A percentile compares a stretch with the other conserved stretches of the same genome.
phyloP scores from a whole-genome alignment of 2,797 vertebrate genomes.

The Florisuga fusca region DNA sequence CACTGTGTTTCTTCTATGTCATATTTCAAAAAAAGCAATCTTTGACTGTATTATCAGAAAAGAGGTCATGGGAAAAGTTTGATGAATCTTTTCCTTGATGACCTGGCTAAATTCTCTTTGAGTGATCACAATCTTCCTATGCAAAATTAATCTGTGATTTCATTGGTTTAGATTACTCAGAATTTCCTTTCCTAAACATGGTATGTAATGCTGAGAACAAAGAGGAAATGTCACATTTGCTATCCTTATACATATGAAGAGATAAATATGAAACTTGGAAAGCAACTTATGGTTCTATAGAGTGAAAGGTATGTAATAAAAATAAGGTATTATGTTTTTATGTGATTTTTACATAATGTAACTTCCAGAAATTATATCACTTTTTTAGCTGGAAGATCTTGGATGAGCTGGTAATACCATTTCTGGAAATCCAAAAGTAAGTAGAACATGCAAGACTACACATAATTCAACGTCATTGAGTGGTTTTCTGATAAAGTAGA shows the following conservation, averaged over 20 bases:
- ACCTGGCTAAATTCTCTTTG: background rate
- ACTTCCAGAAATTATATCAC: background rate
- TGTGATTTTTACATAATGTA: background rate
- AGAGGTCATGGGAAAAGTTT: background rate
- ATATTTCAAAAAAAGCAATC: background rate
- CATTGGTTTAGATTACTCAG: background rate
- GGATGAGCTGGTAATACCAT: conserved; percentile 10
- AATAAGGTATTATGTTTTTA: background rate
- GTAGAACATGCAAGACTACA: background rate
- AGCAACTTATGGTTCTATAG: background rate
- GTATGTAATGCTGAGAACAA: background rate
- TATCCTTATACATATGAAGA: background rate
- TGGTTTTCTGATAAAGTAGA: background rate
- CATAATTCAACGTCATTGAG: background rate
- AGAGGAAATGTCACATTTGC: background rate
- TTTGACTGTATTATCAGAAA: background rate
- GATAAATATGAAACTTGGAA: background rate
- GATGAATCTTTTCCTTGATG: background rate
- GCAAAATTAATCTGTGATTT: background rate
- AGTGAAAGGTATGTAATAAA: background rate
- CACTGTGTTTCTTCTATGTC: background rate
- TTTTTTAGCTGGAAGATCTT: background rate
- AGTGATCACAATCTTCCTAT: background rate
- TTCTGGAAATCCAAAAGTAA: conserved; percentile 22
- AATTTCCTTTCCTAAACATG: background rate